These are phyloP conservation scores for Macaria notata DNA, from an alignment of 2,888 invertebrate genomes.

Conservation along the genomic window DNA sequence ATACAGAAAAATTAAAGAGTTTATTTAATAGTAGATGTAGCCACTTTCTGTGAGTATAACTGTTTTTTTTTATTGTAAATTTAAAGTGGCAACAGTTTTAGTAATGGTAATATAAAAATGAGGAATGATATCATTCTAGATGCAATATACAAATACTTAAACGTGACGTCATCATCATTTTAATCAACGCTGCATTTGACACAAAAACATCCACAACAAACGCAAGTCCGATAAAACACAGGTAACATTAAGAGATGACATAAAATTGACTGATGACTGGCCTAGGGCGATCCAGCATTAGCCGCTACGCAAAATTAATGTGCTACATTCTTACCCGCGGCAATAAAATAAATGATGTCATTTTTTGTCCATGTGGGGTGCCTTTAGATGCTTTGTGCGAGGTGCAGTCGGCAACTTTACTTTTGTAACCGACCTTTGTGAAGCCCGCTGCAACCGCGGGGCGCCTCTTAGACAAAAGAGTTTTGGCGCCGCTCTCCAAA, in stretches of 20 bases:
- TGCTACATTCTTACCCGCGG: slow-evolving; percentile 76
- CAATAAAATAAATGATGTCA: slow-evolving; percentile 82
- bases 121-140: no score
- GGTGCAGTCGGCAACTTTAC: slow-evolving; percentile 61
- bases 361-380: slow-evolving; percentile 76
- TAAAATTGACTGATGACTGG: slow-evolving; percentile 53
- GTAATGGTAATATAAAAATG: no score
- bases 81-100: no score
- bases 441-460: slow-evolving; percentile 61
- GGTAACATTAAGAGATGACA: slow-evolving; percentile 35
- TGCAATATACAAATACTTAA: no score
- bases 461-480: slow-evolving; percentile 73
- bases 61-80: no score
- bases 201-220: slow-evolving; percentile 1
- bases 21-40: no score
- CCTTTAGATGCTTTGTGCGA: slow-evolving; percentile 64
- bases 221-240: slow-evolving; percentile 26
- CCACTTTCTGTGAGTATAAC: no score
- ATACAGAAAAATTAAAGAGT: no score
- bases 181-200: no score
- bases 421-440: slow-evolving; percentile 49
- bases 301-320: slow-evolving; percentile 77
- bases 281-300: slow-evolving; percentile 76
- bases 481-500: slow-evolving; percentile 74
- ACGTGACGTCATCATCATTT: no score